A percentile compares a stretch with the other conserved stretches of the same genome.
Conservation (phyloP, 2,888 invertebrate genomes). For the Allophyes oxyacanthae region DNA sequence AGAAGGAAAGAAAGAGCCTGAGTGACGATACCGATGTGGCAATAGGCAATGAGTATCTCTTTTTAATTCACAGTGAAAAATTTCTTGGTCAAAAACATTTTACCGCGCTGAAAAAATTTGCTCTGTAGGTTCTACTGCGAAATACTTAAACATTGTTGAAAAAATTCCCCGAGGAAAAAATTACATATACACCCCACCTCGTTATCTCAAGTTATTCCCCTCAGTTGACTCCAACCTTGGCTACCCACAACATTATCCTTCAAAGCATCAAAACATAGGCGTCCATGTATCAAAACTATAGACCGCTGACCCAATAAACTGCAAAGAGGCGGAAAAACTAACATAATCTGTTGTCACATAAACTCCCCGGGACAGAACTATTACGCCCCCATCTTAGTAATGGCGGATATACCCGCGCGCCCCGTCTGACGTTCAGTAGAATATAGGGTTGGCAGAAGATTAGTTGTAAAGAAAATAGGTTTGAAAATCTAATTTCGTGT, state of each 20-base stretch:
- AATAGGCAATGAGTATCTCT: no score
- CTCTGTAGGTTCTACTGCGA: background rate
- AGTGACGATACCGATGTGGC: no score
- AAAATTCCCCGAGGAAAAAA: background rate
- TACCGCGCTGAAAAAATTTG: slow-evolving; percentile 10
- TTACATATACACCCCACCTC: background rate
- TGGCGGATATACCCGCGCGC: slow-evolving; percentile 31
- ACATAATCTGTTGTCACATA: slow-evolving; percentile 53
- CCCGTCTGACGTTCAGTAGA: background rate
- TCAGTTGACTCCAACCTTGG: slow-evolving; percentile 3
- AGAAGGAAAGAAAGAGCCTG: no score
- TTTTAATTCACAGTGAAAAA: slow-evolving; percentile 12
- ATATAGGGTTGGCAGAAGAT: slow-evolving; percentile 21
- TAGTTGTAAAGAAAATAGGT: no score
- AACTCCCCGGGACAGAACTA: slow-evolving; percentile 40
- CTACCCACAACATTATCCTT: slow-evolving; percentile 3
- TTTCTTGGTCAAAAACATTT: slow-evolving; percentile 17
- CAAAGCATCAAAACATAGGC: slow-evolving; percentile 16
- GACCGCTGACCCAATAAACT: slow-evolving; percentile 26
- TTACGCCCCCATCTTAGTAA: slow-evolving; percentile 49
- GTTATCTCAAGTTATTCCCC: slow-evolving; percentile 15
- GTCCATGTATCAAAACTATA: slow-evolving; percentile 10
- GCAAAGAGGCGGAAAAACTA: slow-evolving; percentile 35
- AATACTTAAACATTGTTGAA: slow-evolving; percentile 16
- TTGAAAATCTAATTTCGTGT: no score